phyloP scores from a whole-genome alignment of 2,113 vertebrate genomes.

The Gavialis gangeticus region DNA sequence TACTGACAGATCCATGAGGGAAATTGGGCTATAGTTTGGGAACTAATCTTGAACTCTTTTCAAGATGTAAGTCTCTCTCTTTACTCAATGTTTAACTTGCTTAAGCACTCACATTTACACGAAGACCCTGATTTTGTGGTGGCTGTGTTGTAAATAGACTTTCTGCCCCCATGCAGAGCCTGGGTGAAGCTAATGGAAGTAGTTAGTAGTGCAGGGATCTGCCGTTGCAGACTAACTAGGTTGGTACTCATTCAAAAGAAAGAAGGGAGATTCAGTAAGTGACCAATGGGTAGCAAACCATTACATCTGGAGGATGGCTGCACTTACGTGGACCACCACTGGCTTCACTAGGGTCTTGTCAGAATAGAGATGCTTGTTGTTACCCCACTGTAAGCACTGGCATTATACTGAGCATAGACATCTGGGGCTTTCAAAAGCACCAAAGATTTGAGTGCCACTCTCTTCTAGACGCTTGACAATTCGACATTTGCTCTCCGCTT shows the following conservation, averaged over 20 bases:
- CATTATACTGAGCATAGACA: not conserved
- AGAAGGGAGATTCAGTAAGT: no score
- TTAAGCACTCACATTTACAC: not conserved
- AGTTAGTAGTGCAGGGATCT: not conserved
- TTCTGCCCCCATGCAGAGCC: not conserved
- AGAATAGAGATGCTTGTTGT: not conserved
- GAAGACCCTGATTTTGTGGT: not conserved
- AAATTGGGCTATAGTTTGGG: not conserved
- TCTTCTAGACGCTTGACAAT: not conserved
- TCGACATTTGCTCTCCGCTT: not conserved
- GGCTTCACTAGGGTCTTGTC: no score
- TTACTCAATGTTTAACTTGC: not conserved
- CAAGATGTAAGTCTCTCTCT: not conserved
- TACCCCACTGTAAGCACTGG: not conserved
- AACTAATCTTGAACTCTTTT: not conserved
- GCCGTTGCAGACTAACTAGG: not conserved
- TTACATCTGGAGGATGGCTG: no score
- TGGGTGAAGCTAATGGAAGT: not conserved
- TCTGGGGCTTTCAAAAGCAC: not conserved
- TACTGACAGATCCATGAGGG: not conserved
- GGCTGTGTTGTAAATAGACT: not conserved
- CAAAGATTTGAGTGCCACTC: not conserved
- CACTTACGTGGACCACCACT: no score
- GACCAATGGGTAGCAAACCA: no score
- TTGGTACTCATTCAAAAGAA: not conserved